A percentile compares a stretch with the other conserved stretches of the same genome.
Conservation (phyloP, 2,888 invertebrate genomes). For the Latrodectus hesperus region DNA sequence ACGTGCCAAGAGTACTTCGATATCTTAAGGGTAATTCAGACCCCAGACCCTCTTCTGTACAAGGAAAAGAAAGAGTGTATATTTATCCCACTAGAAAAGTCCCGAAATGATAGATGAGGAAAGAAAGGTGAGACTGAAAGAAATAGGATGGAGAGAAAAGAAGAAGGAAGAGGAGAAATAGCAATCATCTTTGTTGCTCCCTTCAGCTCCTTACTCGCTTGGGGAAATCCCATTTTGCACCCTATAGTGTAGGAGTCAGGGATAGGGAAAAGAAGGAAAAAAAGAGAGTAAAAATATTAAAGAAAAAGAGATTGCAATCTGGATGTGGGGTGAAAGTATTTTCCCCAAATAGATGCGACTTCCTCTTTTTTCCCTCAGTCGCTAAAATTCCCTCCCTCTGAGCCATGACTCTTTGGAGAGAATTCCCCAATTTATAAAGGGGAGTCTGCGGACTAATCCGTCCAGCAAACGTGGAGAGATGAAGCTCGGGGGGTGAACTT, state of each 20-base stretch:
- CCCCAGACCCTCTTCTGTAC: too few relatives aligned
- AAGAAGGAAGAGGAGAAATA: constrained; percentile 10
- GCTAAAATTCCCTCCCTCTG: not conserved
- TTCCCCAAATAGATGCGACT: constrained; percentile 20
- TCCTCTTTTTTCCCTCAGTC: not conserved
- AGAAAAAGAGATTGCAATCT: not conserved
- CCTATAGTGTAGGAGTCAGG: constrained; percentile 15
- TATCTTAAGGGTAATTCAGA: too few relatives aligned
- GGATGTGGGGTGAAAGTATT: not conserved
- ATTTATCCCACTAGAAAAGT: not conserved
- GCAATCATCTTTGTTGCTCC: constrained; percentile 28
- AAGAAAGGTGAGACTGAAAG: constrained; percentile 24
- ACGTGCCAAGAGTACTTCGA: too few relatives aligned
- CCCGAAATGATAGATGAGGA: constrained; percentile 34
- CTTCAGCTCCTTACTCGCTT: not conserved
- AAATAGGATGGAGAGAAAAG: not conserved
- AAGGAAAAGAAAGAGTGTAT: not conserved
- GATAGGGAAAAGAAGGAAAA: not conserved
- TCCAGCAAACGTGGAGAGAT: not conserved
- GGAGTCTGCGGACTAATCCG: not conserved
- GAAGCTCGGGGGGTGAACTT: not conserved
- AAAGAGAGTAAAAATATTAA: not conserved
- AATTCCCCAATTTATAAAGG: not conserved
- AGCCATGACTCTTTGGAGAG: not conserved
- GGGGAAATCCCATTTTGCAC: constrained; percentile 25